Evolutionary conservation across 2,888 invertebrate genomes (phyloP).

Genomic region (Acheta domesticus): DNA sequence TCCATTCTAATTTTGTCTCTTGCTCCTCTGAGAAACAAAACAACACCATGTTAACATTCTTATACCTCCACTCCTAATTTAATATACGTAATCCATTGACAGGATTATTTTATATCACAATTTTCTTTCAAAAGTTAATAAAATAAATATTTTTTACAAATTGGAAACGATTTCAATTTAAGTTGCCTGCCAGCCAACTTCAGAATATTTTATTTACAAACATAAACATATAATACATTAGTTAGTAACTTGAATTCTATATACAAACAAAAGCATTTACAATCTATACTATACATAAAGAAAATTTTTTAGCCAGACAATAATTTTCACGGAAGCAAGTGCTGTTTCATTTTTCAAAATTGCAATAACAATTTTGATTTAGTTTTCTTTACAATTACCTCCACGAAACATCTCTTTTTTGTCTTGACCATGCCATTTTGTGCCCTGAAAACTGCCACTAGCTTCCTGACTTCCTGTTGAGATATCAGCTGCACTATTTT

Average conservation of each 20-base stretch:
- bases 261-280: not conserved
- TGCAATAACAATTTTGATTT: not conserved
- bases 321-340: not conserved
- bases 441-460: not conserved
- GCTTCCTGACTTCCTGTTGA: not conserved
- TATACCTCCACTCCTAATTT: not conserved
- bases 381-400: not conserved
- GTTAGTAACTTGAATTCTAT: not conserved
- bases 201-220: not conserved
- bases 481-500: not conserved
- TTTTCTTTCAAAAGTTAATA: not conserved
- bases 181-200: slow-evolving; percentile 7
- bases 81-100: not conserved
- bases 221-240: not conserved
- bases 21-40: not conserved
- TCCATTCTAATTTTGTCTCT: no score
- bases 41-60: not conserved
- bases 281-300: not conserved
- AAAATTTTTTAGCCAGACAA: not conserved
- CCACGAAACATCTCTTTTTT: not conserved
- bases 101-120: not conserved
- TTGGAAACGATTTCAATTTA: not conserved
- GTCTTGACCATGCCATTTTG: not conserved
- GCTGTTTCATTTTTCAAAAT: not conserved
- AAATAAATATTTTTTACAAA: slow-evolving; percentile 4